Conservation (phyloP, 2,888 invertebrate genomes). For the Noctua comes region DNA sequence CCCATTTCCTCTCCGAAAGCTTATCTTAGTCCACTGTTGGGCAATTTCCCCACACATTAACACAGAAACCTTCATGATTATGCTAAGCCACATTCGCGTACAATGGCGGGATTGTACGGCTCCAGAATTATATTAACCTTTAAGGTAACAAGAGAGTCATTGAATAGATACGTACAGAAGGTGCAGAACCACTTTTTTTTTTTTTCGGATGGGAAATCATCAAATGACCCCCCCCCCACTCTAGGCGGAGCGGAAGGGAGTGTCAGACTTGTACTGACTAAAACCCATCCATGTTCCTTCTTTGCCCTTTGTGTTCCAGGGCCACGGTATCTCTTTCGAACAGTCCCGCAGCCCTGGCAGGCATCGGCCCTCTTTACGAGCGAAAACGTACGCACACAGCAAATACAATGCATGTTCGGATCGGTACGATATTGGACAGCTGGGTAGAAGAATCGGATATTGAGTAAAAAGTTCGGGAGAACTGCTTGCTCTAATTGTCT, state of each 20-base stretch:
- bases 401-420: background rate
- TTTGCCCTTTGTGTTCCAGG: too few species aligned
- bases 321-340: too few species aligned
- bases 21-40: slow-evolving; percentile 40
- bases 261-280: too few species aligned
- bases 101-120: slow-evolving; percentile 12
- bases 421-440: background rate
- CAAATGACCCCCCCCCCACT: too few species aligned
- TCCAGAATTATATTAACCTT: slow-evolving; percentile 46
- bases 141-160: slow-evolving; percentile 15
- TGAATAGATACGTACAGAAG: background rate
- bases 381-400: background rate
- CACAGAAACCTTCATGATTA: slow-evolving; percentile 34
- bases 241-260: too few species aligned
- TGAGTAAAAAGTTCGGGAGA: background rate
- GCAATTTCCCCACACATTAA: slow-evolving; percentile 36
- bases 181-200: background rate
- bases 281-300: too few species aligned
- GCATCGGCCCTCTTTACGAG: too few species aligned
- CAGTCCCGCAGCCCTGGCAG: too few species aligned
- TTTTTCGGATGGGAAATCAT: too few species aligned
- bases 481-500: background rate
- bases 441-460: background rate
- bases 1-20: slow-evolving; percentile 26
- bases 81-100: slow-evolving; percentile 41